Base-by-base conservation (phyloP, 2,797 vertebrate species). In the Yasuhikotakia modesta region DNA sequence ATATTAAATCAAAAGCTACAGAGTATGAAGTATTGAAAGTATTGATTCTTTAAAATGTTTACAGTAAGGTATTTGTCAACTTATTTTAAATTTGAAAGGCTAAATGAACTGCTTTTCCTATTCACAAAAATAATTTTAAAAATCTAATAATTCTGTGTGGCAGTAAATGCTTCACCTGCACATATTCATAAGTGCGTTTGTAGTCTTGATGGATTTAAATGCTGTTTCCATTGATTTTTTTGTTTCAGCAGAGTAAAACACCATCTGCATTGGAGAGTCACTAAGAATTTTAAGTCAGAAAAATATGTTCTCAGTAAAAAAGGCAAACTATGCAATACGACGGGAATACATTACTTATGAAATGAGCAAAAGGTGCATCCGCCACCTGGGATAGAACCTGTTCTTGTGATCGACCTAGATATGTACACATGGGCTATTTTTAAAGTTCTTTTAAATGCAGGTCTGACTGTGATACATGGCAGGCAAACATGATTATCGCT, bases 211-310 rank as follows among this genome's bases (percentile, higher is more conserved):
- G 72, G 70, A 81, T 78, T 63, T 61, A 22, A 32, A 70, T 61
- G 57, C 69, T 50, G n/a, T 52, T 58, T 63, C 21, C 57, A 76
- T 50, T 70, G 64, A 72, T 72, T 58, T 0, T 48, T 60, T 72
- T 39, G 39, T 64, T 65, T 74, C 22, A 70, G 35, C 24, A 19
- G 57, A 64, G 61, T 79, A 75, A 82, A 81, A 73, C 35, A 68
- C 76, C 79, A 81, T 79, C 65, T 81, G 73, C 67, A 53, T 27
- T 71, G 11, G 35, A 72, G 48, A 61, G 52, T 60, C 67, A 21
- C 14, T 53, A 61, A 35, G n/a, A 80, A 82, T 75, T 73, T 75
- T 39, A 43, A 78, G 27, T 1, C 12, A 22, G 39, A 27, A 35
- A 79, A 65, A 72, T 46, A 22, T 22, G 16, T 66, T 75, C 73